Conservation (phyloP, 2,888 invertebrate species). For the Eupithecia subumbrata region DNA sequence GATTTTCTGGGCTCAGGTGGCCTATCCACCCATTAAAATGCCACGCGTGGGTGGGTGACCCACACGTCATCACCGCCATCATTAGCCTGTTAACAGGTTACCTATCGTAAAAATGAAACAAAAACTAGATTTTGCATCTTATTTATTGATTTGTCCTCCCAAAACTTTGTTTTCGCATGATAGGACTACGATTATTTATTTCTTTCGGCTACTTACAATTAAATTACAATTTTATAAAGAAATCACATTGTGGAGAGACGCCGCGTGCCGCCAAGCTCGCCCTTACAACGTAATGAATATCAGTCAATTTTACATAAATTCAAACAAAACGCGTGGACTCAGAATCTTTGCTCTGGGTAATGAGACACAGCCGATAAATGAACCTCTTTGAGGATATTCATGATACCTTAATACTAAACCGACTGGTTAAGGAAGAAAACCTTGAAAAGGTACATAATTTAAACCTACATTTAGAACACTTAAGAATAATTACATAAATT, state of each 20-base stretch:
- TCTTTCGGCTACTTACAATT: slow-evolving; percentile 80
- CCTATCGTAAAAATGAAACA: slow-evolving; percentile 58
- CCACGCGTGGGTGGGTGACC: background rate
- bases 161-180: slow-evolving; percentile 77
- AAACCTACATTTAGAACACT: background rate
- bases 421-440: slow-evolving; percentile 1
- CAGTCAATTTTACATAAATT: slow-evolving; percentile 76
- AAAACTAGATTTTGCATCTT: slow-evolving; percentile 74
- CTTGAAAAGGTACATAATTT: background rate
- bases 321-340: slow-evolving; percentile 50
- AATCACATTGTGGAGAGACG: slow-evolving; percentile 77
- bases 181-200: slow-evolving; percentile 81
- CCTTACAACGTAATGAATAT: slow-evolving; percentile 69
- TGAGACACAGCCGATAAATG: slow-evolving; percentile 22
- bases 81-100: background rate
- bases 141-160: slow-evolving; percentile 83
- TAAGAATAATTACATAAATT: slow-evolving; percentile 7
- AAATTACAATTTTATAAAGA: slow-evolving; percentile 82
- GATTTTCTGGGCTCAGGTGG: background rate
- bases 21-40: background rate
- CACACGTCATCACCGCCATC: background rate
- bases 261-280: slow-evolving; percentile 57
- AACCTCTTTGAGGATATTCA: slow-evolving; percentile 31
- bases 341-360: slow-evolving; percentile 10
- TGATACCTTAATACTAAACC: background rate